phyloP scores from a whole-genome alignment of 2,888 invertebrate species.

The Patella depressa region DNA sequence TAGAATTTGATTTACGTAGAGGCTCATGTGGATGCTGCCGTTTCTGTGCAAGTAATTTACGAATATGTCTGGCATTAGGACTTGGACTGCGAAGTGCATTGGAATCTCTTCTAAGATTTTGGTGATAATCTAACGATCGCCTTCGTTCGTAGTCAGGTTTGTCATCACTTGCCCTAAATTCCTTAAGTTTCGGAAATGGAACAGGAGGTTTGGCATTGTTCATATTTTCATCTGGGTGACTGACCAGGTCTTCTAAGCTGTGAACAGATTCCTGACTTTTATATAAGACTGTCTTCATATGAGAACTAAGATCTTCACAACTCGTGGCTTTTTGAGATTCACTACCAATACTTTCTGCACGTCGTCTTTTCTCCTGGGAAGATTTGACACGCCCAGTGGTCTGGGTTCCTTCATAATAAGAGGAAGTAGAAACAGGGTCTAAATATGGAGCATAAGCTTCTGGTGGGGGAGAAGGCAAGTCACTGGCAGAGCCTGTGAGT shows the following conservation, averaged over 20 bases:
- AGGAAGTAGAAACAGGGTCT: conserved; percentile 43
- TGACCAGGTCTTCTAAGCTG: conserved; percentile 16
- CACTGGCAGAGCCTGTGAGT: conserved; percentile 26
- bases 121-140: conserved; percentile 39
- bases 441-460: conserved; percentile 36
- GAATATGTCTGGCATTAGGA: conserved; percentile 28
- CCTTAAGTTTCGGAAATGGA: conserved; percentile 55
- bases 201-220: conserved; percentile 42
- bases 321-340: conserved; percentile 43
- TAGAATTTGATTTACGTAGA: conserved; percentile 58
- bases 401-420: conserved; percentile 36
- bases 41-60: conserved; percentile 34
- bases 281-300: conserved; percentile 47
- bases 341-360: background rate
- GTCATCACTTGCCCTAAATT: conserved; percentile 52
- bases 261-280: conserved; percentile 25
- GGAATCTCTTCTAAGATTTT: conserved; percentile 15
- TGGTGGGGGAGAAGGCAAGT: conserved; percentile 27
- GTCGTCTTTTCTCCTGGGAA: background rate
- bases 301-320: conserved; percentile 59
- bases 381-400: conserved; percentile 10
- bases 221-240: conserved; percentile 34
- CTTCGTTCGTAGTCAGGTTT: conserved; percentile 30
- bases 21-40: conserved; percentile 28
- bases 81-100: conserved; percentile 15